Evolutionary conservation across 2,888 invertebrate genomes (phyloP), one percentile per base, ranked within the genome.

Genomic region (Melangyna quadrimaculata): DNA sequence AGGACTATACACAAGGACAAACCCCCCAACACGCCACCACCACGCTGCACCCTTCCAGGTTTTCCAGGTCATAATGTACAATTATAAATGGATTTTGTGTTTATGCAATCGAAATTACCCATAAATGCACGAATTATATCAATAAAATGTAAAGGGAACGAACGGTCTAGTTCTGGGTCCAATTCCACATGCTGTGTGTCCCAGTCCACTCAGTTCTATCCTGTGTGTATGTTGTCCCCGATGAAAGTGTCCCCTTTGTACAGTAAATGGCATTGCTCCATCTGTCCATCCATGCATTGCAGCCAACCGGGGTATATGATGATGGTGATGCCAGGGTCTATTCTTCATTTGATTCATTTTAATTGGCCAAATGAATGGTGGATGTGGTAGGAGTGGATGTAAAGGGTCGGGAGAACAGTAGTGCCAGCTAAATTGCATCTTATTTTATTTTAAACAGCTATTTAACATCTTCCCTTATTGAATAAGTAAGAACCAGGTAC

Each of bases 41-140:
- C 57, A 3, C 27, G 8, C 2, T 0, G 7, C 27, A 51, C 71
- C 74, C 65, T 45, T 69, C 61, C 86, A 81, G 77, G 81, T 86
- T 78, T 78, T 86, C 69, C 86, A 81, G 86, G 70, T 81, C 86
- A 87, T 88, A 88, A 88, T 88, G 87, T 88, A 88, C 87, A 88
- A 88, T 88, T 88, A 88, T 88, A 87, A 88, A 88, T 87, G 87
- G 87, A 88, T 88, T 88, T 88, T 87, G 87, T 88, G 88, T 88
- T 87, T 87, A 87, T 87, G 87, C 81, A 88, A 88, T 88, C 88
- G 86, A 86, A 84, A 86, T 86, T 86, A 86, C 86, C 86, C 86
- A 86, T 86, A 86, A 86, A 86, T 86, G 86, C 73, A 86, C 81
- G 81, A 86, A 81, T 86, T 86, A 86, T 86, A 81, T 78, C 86